phyloP scores from a whole-genome alignment of 1,140 invertebrate genomes.

The Aphelinus certus region DNA sequence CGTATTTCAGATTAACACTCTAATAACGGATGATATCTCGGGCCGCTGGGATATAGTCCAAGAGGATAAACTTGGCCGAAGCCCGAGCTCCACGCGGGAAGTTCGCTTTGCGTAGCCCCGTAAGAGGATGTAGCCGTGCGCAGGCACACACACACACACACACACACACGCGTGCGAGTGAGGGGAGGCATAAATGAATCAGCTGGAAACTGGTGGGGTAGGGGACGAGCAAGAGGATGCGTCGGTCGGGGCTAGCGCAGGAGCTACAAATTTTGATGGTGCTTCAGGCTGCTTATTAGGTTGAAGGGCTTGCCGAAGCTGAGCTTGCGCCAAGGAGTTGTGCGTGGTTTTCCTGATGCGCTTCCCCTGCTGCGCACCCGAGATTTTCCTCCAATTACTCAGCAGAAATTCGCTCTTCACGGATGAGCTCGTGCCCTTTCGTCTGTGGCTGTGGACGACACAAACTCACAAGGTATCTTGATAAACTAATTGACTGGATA shows the following conservation, averaged over 20 bases:
- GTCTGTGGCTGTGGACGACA: no score
- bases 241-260: slow-evolving; percentile 6
- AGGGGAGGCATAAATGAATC: slow-evolving; percentile 48
- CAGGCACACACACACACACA: slow-evolving; percentile 46
- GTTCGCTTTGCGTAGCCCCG: slow-evolving; percentile 48
- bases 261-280: slow-evolving; percentile 54
- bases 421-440: background rate
- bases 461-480: no score
- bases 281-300: slow-evolving; percentile 54
- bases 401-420: background rate
- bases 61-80: slow-evolving; percentile 49
- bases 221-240: background rate
- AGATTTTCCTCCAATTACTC: slow-evolving; percentile 34
- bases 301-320: slow-evolving; percentile 39
- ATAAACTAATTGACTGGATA: no score
- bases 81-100: slow-evolving; percentile 19
- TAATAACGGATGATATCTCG: slow-evolving; percentile 59
- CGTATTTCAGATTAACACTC: slow-evolving; percentile 56
- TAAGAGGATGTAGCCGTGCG: slow-evolving; percentile 39
- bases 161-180: slow-evolving; percentile 9
- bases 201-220: slow-evolving; percentile 47
- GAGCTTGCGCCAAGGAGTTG: background rate
- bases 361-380: background rate
- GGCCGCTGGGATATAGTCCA: slow-evolving; percentile 50
- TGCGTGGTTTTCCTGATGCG: background rate